A percentile compares a stretch with the other conserved stretches of the same genome.
Conservation (phyloP, 2,113 vertebrate genomes). For the Butorides virescens region DNA sequence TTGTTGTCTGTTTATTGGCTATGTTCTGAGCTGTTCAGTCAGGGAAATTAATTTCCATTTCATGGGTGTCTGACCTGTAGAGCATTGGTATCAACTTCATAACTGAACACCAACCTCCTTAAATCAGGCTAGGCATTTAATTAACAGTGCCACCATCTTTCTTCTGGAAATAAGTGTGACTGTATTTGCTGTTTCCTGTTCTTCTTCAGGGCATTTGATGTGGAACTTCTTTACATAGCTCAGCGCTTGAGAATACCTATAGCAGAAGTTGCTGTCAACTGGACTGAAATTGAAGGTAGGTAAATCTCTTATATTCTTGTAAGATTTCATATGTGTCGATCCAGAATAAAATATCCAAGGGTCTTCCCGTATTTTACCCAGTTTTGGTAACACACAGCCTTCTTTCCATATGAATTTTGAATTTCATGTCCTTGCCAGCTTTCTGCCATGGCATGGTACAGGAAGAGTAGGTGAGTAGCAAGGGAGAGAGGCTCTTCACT, state of each 20-base stretch:
- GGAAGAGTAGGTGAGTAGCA: not conserved
- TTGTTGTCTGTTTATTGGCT: not conserved
- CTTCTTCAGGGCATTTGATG: conserved; percentile 92
- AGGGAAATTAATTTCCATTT: conserved; percentile 9
- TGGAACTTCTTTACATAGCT: conserved; percentile 94
- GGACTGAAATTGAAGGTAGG: conserved; percentile 98
- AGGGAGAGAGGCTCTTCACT: not conserved
- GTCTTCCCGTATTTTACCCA: not conserved
- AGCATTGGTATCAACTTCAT: not conserved
- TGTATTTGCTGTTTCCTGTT: conserved; percentile 43
- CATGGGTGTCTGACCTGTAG: not conserved
- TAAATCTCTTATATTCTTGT: not conserved
- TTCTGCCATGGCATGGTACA: not conserved
- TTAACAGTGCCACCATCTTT: conserved; percentile 7
- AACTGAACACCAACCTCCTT: not conserved
- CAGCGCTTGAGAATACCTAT: conserved; percentile 90
- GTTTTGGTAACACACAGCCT: not conserved
- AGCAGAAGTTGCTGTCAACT: conserved; percentile 95
- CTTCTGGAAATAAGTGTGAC: conserved; percentile 23
- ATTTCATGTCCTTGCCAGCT: not conserved
- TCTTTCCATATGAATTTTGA: not conserved
- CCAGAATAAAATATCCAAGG: not conserved
- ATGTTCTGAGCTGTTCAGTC: not conserved
- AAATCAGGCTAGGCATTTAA: conserved; percentile 9
- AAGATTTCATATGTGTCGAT: not conserved